Conservation (phyloP, 2,113 vertebrate species). For the Xerus inauris region DNA sequence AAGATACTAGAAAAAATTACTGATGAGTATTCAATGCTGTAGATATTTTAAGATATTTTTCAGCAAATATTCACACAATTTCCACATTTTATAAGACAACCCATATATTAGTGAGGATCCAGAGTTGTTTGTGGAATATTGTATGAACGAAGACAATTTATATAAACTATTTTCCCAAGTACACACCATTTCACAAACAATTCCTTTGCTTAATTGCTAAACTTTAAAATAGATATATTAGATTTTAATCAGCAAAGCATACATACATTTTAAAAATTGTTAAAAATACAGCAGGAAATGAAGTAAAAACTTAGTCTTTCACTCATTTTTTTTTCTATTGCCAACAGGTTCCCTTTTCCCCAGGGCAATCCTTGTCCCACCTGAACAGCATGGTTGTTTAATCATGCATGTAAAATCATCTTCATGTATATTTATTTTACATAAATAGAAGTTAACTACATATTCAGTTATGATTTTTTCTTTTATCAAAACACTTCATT, state of each 20-base stretch:
- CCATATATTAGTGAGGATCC: background rate
- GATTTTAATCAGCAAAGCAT: background rate
- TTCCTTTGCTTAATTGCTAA: background rate
- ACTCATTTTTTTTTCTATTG: background rate
- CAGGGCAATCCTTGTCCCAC: background rate
- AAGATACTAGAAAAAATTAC: background rate
- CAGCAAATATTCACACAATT: background rate
- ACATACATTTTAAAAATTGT: background rate
- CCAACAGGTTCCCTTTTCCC: accelerated
- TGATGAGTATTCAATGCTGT: background rate
- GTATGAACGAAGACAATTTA: background rate
- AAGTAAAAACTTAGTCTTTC: background rate
- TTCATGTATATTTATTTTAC: background rate
- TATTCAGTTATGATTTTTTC: background rate
- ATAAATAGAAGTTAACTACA: background rate
- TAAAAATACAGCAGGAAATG: background rate
- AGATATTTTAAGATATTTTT: background rate
- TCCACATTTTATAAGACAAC: background rate
- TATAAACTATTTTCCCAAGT: background rate
- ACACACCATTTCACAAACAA: background rate
- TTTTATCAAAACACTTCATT: background rate
- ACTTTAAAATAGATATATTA: background rate
- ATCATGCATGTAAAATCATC: background rate
- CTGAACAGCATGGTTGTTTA: background rate
- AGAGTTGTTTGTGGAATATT: background rate